Base-by-base conservation (phyloP, 2,113 vertebrate genomes). In the Nesogale talazaci region DNA sequence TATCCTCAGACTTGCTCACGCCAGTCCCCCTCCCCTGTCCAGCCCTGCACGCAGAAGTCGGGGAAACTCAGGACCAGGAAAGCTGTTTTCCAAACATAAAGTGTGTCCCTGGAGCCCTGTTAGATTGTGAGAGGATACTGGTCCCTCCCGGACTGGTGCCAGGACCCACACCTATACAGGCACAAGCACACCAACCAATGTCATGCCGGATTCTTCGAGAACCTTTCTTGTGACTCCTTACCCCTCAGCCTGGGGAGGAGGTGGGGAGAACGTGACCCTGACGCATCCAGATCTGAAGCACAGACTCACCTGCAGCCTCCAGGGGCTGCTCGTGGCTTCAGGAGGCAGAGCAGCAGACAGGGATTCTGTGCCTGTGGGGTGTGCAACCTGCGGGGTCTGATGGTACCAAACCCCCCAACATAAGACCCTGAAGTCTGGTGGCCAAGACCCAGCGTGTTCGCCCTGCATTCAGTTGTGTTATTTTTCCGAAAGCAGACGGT, bases 401-500 rank as follows among this genome's bases (percentile, higher is more conserved):
- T 31, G 3, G 12, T 19, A 69, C 79, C 6, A 3, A 2, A 1
- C 67, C 29, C 17, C 70, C n/a, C 70, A 72, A 8, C 1, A 0
- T 2, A 70, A 40, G 27, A n/a, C 65, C 76, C 38, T 2, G 0
- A 0, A 27, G 7, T 12, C 81, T 1, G 0, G 6, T 16, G 16
- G 65, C 75, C 19, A 1, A 10, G 77, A 31, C n/a, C 31, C 12
- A 25, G 1, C 1, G 2, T 65, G 2, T 6, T 57, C 56, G 31
- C 25, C 0, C 31, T 31, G 63, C 67, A 0, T 6, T 2, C 0
- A 0, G 52, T 70, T 84, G 70, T 72, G 69, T 36, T 77, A n/a
- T 80, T 94, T 90, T 65, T 31, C 19, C 56, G 76, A 95, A 96
- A 95, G 34, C 40, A 82, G 93, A 89, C 74, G 70, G 93, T 42